Percentiles rank a stretch among this genome's conserved stretches.
Conservation (phyloP, 1,140 invertebrate species). For the Bombus pascuorum region DNA sequence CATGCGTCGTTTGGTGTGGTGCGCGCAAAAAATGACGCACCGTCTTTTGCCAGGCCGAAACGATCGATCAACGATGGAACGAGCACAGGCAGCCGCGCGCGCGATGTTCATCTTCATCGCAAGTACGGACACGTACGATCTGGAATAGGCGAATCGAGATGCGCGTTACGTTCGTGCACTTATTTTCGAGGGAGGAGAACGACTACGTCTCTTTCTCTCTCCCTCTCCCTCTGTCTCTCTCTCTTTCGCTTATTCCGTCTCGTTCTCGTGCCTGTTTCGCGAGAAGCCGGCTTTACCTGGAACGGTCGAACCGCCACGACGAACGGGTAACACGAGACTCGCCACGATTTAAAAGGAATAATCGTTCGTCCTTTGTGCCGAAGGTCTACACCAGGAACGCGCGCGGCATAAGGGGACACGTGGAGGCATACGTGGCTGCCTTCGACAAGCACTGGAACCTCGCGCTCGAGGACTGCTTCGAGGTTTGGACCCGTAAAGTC, state of each 20-base stretch:
- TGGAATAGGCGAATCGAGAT: constrained; percentile 19
- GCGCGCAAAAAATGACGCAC: constrained; percentile 12
- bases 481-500: constrained; percentile 89
- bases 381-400: constrained; percentile 87
- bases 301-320: constrained; percentile 49
- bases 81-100: neutral
- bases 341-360: constrained; percentile 72
- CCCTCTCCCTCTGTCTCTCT: neutral
- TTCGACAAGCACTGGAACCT: constrained; percentile 99
- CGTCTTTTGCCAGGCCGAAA: too few relatives aligned
- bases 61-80: constrained; percentile 1
- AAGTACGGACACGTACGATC: constrained; percentile 35
- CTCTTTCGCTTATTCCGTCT: neutral
- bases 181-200: constrained; percentile 21
- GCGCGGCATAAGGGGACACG: constrained; percentile 88
- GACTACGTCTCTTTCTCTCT: neutral
- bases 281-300: constrained; percentile 60
- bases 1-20: neutral
- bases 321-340: constrained; percentile 13
- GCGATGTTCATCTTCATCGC: constrained; percentile 5
- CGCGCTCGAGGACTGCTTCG: constrained; percentile 92
- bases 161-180: constrained; percentile 7
- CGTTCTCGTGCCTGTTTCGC: constrained; percentile 29
- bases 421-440: constrained; percentile 91
- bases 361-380: constrained; percentile 71